A percentile compares a stretch with the other conserved stretches of the same genome.
phyloP scores from a whole-genome alignment of 2,113 vertebrate species.

The Hystrix cristata region DNA sequence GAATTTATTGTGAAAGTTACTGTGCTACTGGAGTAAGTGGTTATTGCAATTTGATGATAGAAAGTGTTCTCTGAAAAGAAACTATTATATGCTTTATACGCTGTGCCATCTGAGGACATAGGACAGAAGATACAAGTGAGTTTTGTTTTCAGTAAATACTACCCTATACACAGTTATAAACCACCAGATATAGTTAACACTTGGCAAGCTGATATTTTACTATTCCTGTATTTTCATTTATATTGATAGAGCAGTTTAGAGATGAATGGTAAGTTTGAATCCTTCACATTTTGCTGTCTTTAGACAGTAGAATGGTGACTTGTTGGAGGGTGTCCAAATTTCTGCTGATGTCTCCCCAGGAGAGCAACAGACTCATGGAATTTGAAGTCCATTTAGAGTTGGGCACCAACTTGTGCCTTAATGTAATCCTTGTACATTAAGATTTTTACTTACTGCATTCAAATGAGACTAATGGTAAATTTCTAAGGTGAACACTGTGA shows the following conservation, averaged over 20 bases:
- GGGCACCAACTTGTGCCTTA: neutral
- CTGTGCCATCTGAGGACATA: conserved; percentile 57
- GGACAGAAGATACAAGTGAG: conserved; percentile 50
- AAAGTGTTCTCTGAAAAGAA: conserved; percentile 76
- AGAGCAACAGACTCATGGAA: neutral
- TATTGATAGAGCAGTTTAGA: neutral
- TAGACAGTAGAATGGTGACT: neutral
- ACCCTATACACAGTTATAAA: conserved; percentile 29
- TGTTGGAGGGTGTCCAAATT: conserved; percentile 10
- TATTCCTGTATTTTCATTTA: conserved; percentile 26
- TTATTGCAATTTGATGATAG: conserved; percentile 75
- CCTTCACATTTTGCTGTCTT: neutral
- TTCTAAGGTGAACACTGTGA: conserved; percentile 51
- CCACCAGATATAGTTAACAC: conserved; percentile 44
- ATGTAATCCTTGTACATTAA: neutral
- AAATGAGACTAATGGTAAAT: conserved; percentile 46
- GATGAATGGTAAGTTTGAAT: conserved; percentile 2
- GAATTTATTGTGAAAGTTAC: conserved; percentile 79
- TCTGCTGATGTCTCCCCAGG: neutral
- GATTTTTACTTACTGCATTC: conserved; percentile 19
- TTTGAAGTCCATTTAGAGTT: neutral
- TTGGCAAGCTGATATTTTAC: conserved; percentile 35
- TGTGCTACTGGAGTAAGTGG: conserved; percentile 67
- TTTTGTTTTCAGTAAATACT: conserved; percentile 63
- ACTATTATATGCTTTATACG: conserved; percentile 64